A percentile compares a stretch with the other conserved stretches of the same genome.
phyloP scores from a whole-genome alignment of 2,797 vertebrate genomes.

The Acrossocheilus fasciatus region DNA sequence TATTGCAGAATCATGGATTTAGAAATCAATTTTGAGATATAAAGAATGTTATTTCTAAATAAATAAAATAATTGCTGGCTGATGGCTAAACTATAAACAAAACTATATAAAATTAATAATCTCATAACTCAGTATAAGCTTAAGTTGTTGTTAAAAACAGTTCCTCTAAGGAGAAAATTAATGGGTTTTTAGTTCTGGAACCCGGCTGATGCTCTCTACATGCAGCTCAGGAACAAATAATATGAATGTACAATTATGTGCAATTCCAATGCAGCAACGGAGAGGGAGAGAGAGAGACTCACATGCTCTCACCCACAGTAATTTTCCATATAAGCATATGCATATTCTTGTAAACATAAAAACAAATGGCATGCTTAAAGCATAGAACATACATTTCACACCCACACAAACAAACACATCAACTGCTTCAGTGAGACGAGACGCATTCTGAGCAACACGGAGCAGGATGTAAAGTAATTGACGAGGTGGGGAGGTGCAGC shows the following conservation, averaged over 20 bases:
- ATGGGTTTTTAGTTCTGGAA: background rate
- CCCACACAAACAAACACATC: conserved; percentile 10
- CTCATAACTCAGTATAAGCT: no score
- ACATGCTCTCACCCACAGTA: background rate
- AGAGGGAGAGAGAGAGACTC: background rate
- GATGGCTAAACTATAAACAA: no score
- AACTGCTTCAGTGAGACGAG: background rate
- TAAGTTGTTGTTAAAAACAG: background rate
- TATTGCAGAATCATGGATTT: no score
- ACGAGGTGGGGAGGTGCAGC: background rate
- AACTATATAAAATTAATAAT: no score
- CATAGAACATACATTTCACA: conserved; percentile 22
- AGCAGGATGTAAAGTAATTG: background rate
- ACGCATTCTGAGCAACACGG: background rate
- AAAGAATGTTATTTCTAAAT: no score
- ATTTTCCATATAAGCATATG: conserved; percentile 19
- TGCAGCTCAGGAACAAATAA: background rate
- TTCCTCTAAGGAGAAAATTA: background rate
- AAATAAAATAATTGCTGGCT: no score
- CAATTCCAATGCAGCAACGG: background rate
- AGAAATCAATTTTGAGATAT: no score
- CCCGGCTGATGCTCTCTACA: background rate
- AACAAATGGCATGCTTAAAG: conserved; percentile 19
- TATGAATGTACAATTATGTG: background rate
- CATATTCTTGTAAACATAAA: conserved; percentile 15